These are phyloP conservation scores for Cassiopea andromeda DNA, from an alignment of 30 jellyfish, hydroid and myxozoan genomes.

Conservation along the genomic window DNA sequence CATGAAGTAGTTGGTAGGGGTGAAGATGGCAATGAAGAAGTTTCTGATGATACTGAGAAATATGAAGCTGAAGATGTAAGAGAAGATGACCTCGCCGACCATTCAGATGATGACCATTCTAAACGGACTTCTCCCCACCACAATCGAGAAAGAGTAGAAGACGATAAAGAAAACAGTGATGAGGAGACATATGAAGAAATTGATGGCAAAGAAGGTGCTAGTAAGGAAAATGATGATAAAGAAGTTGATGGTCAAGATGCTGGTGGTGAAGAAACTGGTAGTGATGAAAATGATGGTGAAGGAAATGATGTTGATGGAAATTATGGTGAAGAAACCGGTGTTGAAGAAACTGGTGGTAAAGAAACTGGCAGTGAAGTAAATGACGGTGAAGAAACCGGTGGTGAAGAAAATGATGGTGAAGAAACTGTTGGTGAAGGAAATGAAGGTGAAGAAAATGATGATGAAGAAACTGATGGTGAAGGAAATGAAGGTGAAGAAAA, in stretches of 20 bases:
- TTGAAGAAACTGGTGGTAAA: not conserved
- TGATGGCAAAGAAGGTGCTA: not conserved
- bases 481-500: slow-evolving; percentile 1
- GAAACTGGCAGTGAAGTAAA: not conserved
- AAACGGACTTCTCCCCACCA: not conserved
- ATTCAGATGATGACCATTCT: too few species aligned
- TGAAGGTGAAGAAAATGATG: slow-evolving; percentile 5
- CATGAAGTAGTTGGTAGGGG: too few species aligned
- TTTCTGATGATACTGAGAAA: slow-evolving; percentile 5
- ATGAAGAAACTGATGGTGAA: slow-evolving; percentile 8
- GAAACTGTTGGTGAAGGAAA: not conserved
- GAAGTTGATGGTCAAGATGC: slow-evolving; percentile 8
- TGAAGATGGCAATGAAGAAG: slow-evolving; percentile 3
- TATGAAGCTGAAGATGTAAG: slow-evolving; percentile 9
- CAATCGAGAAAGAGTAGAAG: not conserved
- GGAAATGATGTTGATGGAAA: slow-evolving; percentile 15
- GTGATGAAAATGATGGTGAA: slow-evolving; percentile 2
- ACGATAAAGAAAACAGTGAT: not conserved
- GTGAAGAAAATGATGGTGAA: not conserved
- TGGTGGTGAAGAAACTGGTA: not conserved
- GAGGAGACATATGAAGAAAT: not conserved
- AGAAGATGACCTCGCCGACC: too few species aligned
- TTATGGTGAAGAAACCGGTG: not conserved
- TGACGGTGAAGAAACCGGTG: not conserved
- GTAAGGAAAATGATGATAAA: slow-evolving; percentile 1